Conservation (phyloP, 2,797 vertebrate species). For the Mormyrops attenuatus region DNA sequence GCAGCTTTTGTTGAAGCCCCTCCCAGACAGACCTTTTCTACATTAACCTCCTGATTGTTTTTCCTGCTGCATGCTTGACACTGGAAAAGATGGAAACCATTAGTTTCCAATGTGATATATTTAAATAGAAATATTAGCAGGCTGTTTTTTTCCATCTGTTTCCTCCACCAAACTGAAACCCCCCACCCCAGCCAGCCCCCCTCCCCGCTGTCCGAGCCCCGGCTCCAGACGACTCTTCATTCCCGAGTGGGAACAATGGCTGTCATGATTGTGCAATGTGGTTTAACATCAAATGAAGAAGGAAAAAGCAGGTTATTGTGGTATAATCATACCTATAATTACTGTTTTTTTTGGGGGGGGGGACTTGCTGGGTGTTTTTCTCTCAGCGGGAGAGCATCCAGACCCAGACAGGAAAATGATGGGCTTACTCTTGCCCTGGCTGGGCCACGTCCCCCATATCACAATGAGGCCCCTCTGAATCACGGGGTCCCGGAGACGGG, state of each 20-base stretch:
- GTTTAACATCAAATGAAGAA: constrained; percentile 10
- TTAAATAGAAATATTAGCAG: constrained; percentile 19
- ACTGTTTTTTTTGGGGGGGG: background rate
- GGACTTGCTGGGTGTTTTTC: background rate
- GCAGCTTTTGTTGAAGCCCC: background rate
- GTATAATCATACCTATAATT: constrained; percentile 11
- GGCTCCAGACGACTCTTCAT: background rate
- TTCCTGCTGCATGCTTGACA: background rate
- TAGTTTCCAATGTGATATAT: background rate
- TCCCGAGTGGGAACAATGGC: background rate
- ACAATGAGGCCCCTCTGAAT: constrained; percentile 10
- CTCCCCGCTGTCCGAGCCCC: background rate
- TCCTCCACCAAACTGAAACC: background rate
- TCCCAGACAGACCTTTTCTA: background rate
- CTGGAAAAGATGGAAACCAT: background rate
- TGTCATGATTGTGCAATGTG: background rate
- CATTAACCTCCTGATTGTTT: background rate
- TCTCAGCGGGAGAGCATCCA: background rate
- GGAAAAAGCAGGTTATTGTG: background rate
- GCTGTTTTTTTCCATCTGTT: constrained; percentile 16
- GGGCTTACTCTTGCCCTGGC: background rate
- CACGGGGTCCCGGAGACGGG: background rate
- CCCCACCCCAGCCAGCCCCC: background rate
- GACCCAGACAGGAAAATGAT: background rate
- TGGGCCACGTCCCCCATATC: background rate